These are phyloP conservation scores for Mirounga angustirostris DNA, from an alignment of 2,113 vertebrate genomes.

Conservation along the genomic window DNA sequence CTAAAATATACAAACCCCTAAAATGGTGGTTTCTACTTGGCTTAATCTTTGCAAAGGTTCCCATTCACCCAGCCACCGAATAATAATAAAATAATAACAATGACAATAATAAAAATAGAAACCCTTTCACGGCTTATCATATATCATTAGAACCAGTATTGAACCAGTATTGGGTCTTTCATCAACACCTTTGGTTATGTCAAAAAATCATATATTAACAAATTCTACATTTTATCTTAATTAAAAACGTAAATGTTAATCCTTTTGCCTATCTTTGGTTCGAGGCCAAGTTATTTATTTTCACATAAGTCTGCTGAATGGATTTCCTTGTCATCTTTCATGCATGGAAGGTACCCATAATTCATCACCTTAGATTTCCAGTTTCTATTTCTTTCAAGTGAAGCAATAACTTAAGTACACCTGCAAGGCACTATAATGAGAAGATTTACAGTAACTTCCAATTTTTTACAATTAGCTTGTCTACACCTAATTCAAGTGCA, in stretches of 20 bases:
- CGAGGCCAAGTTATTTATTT: background rate
- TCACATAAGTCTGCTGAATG: background rate
- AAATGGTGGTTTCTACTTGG: background rate
- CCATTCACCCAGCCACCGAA: background rate
- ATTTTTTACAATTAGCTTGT: conserved; percentile 21
- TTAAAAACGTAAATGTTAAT: conserved; percentile 31
- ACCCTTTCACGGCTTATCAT: background rate
- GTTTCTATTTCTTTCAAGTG: conserved; percentile 53
- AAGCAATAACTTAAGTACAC: background rate
- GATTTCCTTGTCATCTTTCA: conserved; percentile 30
- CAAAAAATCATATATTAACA: background rate
- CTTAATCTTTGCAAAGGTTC: background rate
- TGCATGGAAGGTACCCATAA: background rate
- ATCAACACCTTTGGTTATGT: background rate
- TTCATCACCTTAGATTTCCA: conserved; percentile 34
- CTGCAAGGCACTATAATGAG: background rate
- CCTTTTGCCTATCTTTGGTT: background rate
- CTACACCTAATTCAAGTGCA: background rate
- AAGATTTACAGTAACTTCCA: background rate
- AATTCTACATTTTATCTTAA: background rate
- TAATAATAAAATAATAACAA: background rate
- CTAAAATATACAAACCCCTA: background rate
- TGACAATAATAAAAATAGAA: background rate
- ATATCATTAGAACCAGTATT: background rate
- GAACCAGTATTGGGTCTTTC: background rate